These are phyloP conservation scores for Microcebus ravelobensis DNA, from an alignment of 2,113 vertebrate species.

Conservation along the genomic window DNA sequence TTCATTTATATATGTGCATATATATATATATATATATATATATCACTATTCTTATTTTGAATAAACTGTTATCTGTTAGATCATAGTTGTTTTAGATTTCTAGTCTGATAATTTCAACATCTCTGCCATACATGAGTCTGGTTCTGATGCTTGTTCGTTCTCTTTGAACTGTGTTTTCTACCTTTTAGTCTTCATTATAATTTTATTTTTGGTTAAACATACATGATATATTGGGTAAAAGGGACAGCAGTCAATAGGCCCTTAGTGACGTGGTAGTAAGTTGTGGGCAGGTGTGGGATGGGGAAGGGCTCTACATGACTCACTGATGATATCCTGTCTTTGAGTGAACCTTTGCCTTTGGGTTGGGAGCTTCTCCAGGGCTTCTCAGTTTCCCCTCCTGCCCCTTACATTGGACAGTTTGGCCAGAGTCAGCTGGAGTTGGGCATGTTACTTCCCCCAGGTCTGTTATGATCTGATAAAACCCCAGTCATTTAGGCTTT, in stretches of 20 bases:
- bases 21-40: no score
- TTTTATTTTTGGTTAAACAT: neutral
- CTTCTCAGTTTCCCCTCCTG: neutral
- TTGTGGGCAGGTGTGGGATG: accelerated
- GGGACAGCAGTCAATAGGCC: neutral
- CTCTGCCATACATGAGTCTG: neutral
- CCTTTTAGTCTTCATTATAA: neutral
- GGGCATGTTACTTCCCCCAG: neutral
- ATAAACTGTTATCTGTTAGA: no score
- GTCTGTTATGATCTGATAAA: neutral
- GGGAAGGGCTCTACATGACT: neutral
- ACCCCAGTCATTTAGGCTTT: neutral
- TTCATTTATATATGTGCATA: no score
- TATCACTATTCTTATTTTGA: no score
- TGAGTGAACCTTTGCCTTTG: neutral
- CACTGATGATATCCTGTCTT: neutral
- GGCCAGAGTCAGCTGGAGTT: neutral
- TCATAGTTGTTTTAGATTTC: neutral
- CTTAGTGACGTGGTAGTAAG: neutral
- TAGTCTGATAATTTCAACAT: neutral
- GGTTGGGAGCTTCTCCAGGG: neutral
- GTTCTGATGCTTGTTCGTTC: neutral
- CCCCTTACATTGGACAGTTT: neutral
- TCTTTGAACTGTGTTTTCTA: neutral
- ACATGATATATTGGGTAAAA: neutral